Evolutionary conservation across 2,113 vertebrate genomes (phyloP).

Genomic region (Callopanchax toddi): DNA sequence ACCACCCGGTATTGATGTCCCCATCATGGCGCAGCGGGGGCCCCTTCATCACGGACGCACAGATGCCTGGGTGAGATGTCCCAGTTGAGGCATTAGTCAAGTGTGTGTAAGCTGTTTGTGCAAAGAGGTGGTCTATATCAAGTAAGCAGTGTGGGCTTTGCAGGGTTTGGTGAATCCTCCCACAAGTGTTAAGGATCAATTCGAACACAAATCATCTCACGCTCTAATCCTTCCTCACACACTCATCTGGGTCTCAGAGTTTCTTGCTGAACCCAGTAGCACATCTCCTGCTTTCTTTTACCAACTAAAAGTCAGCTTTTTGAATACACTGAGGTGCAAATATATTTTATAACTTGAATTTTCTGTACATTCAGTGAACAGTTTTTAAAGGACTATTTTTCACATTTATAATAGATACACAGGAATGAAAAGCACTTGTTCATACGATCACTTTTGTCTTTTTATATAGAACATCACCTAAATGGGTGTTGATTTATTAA

Average conservation of each 20-base stretch:
- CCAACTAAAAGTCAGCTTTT: constrained; percentile 5
- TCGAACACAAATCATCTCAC: constrained; percentile 65
- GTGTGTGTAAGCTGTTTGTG: constrained; percentile 23
- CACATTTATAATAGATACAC: too few relatives aligned
- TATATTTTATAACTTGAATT: too few relatives aligned
- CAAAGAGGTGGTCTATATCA: constrained; percentile 37
- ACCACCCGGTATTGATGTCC: constrained; percentile 73
- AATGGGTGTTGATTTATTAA: too few relatives aligned
- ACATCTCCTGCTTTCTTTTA: constrained; percentile 20
- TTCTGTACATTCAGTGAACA: too few relatives aligned
- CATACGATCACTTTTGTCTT: too few relatives aligned
- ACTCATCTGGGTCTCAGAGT: constrained; percentile 38
- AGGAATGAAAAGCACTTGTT: too few relatives aligned
- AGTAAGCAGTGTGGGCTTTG: constrained; percentile 32
- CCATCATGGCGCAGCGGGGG: constrained; percentile 73
- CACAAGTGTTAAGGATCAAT: constrained; percentile 66
- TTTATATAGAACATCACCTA: too few relatives aligned
- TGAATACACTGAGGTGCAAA: constrained; percentile 37
- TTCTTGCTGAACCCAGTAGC: constrained; percentile 41
- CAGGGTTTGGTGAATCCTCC: constrained; percentile 26
- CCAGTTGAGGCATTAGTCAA: constrained; percentile 61
- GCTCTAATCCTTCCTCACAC: constrained; percentile 30
- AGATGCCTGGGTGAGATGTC: constrained; percentile 66
- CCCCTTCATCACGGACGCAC: constrained; percentile 70
- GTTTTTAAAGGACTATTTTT: too few relatives aligned